phyloP scores from a whole-genome alignment of 2,113 vertebrate genomes.

The Turnix velox region DNA sequence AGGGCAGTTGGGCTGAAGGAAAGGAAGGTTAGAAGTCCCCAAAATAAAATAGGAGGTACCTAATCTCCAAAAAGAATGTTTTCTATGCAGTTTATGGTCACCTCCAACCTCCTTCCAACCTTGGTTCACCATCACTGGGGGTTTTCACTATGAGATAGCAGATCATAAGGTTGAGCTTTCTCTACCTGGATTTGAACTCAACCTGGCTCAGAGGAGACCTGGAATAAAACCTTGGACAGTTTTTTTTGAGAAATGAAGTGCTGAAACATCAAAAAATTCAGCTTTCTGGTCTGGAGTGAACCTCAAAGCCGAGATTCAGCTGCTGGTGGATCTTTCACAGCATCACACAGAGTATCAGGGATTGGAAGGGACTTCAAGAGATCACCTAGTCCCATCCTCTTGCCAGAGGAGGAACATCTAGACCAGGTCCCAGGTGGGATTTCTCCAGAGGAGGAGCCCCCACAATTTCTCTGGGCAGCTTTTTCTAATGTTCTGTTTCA shows the following conservation, averaged over 20 bases:
- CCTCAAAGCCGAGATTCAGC: neutral
- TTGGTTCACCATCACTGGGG: fast-evolving
- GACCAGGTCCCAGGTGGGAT: too few relatives aligned
- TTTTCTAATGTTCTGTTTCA: too few relatives aligned
- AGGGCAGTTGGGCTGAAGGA: neutral
- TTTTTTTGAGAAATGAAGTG: too few relatives aligned
- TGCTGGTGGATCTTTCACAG: neutral
- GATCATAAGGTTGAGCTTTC: neutral
- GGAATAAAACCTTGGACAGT: fast-evolving
- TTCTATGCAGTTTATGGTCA: fast-evolving
- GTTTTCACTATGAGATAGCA: neutral
- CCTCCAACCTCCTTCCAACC: fast-evolving
- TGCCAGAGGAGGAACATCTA: too few relatives aligned
- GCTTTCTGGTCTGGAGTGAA: neutral
- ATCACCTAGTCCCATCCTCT: too few relatives aligned
- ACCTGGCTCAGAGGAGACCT: neutral
- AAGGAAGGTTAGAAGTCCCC: neutral
- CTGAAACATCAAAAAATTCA: neutral
- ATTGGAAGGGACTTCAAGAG: too few relatives aligned
- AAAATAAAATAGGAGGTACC: neutral
- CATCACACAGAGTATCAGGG: neutral
- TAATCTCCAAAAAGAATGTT: neutral
- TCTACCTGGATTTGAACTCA: neutral
- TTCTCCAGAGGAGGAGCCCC: too few relatives aligned
- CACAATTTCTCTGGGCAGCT: too few relatives aligned